Evolutionary conservation across 2,888 invertebrate genomes (phyloP).

Genomic region (Drosophila eohydei): DNA sequence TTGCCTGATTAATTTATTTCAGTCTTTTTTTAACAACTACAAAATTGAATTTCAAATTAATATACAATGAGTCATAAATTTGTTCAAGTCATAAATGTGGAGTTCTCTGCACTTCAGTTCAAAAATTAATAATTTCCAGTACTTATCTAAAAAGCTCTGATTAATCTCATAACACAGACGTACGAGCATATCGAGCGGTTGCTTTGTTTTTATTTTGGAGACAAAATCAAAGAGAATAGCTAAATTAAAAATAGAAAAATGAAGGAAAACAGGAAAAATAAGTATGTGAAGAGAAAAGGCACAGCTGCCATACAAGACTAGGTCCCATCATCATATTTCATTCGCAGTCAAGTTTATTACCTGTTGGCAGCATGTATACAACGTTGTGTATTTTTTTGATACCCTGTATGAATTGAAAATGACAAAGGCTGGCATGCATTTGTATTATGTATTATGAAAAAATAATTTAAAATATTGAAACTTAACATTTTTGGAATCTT

Average conservation of each 20-base stretch:
- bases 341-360: conserved; percentile 37
- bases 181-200: conserved; percentile 2
- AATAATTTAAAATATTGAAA: too few relatives aligned
- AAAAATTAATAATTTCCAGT: not conserved
- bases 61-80: not conserved
- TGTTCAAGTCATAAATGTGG: not conserved
- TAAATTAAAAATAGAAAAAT: conserved; percentile 17
- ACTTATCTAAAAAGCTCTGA: conserved; percentile 13
- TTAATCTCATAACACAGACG: conserved; percentile 1
- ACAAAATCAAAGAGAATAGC: conserved; percentile 32
- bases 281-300: not conserved
- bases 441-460: too few relatives aligned
- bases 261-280: not conserved
- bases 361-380: conserved; percentile 30
- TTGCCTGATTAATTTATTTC: too few relatives aligned
- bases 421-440: not conserved
- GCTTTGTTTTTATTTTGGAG: not conserved
- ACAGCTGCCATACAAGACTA: conserved; percentile 22
- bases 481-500: too few relatives aligned
- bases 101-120: not conserved
- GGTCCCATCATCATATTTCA: conserved; percentile 25
- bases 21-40: not conserved
- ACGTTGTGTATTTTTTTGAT: not conserved
- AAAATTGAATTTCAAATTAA: not conserved
- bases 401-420: not conserved